These are phyloP conservation scores for Pemphredon lugubris DNA, from an alignment of 2,888 invertebrate species.

Conservation along the genomic window DNA sequence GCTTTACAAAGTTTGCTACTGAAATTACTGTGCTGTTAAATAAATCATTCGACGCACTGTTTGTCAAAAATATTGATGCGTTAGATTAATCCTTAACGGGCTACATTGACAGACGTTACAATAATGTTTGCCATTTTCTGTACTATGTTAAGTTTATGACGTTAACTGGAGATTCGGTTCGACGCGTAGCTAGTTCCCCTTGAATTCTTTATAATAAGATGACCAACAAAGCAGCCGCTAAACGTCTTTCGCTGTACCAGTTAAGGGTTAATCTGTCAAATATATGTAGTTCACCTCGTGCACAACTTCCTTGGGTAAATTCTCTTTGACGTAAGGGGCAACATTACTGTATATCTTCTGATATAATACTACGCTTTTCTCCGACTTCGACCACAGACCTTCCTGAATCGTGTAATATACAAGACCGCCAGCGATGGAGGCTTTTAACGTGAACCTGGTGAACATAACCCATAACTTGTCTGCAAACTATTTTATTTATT, in stretches of 20 bases:
- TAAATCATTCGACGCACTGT: too few species aligned
- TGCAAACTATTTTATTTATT: not conserved
- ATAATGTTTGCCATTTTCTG: too few species aligned
- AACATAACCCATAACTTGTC: constrained; percentile 50
- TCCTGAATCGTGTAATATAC: constrained; percentile 76
- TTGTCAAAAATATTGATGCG: too few species aligned
- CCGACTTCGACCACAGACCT: constrained; percentile 79
- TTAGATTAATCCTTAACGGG: too few species aligned
- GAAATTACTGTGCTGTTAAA: too few species aligned
- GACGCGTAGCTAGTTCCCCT: too few species aligned
- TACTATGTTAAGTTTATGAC: too few species aligned
- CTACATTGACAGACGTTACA: too few species aligned
- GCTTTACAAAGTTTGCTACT: too few species aligned
- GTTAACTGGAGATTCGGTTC: too few species aligned
- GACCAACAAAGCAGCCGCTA: too few species aligned
- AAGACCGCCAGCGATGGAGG: constrained; percentile 75
- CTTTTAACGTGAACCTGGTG: constrained; percentile 75
- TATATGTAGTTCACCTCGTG: constrained; percentile 66
- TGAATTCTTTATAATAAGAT: too few species aligned
- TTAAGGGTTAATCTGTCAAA: not conserved
- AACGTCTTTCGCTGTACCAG: not conserved
- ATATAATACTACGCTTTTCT: constrained; percentile 77
- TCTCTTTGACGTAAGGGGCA: constrained; percentile 71
- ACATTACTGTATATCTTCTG: constrained; percentile 71
- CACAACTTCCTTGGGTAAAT: constrained; percentile 68